phyloP scores from a whole-genome alignment of 53 echinoderm and acorn worm genomes.

The Hippasteria phrygiana region DNA sequence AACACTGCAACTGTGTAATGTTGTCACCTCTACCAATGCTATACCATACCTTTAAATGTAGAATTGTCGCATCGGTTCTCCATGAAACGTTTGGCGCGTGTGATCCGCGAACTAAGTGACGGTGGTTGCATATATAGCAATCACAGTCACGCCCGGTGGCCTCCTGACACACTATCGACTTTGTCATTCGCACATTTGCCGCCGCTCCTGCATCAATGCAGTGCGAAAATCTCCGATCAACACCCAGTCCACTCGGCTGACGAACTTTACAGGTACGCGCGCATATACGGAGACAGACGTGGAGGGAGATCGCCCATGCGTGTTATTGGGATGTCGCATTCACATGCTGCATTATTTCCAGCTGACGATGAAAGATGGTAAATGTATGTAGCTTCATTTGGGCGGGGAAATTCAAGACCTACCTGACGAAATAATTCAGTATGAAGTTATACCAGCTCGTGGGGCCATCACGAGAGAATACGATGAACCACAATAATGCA shows the following conservation, averaged over 20 bases:
- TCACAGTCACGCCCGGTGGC: not conserved
- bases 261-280: not conserved
- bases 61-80: too few species aligned
- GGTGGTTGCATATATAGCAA: not conserved
- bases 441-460: not conserved
- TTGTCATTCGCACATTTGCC: conserved; percentile 6
- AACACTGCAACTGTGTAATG: too few species aligned
- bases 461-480: not conserved
- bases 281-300: not conserved
- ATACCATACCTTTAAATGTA: too few species aligned
- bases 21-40: too few species aligned
- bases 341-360: conserved; percentile 25
- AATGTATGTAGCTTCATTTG: not conserved
- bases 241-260: not conserved
- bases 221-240: conserved; percentile 18
- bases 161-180: not conserved
- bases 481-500: not conserved
- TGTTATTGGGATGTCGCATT: conserved; percentile 51
- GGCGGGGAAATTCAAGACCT: not conserved
- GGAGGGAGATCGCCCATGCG: conserved; percentile 5
- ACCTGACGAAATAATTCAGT: not conserved
- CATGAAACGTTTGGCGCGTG: not conserved
- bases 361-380: not conserved
- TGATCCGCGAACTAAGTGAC: not conserved
- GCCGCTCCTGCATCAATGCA: conserved; percentile 39